Percentiles rank a stretch among this genome's conserved stretches.
These are phyloP conservation scores for Melanaphis sacchari DNA, from an alignment of 1,140 invertebrate genomes.

Conservation along the genomic window DNA sequence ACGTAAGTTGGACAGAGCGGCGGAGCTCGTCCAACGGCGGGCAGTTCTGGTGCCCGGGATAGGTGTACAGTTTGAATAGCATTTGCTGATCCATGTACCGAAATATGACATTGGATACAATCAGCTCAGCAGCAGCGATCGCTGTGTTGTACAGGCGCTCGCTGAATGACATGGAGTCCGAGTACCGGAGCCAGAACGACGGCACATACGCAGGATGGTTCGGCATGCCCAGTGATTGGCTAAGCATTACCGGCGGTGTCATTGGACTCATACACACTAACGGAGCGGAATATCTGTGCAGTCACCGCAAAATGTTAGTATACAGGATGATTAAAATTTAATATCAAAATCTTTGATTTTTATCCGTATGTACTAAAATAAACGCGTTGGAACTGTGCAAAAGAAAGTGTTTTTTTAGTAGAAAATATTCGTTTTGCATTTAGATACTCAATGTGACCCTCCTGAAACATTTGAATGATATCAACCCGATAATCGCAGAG, in stretches of 20 bases:
- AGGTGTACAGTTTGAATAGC: neutral
- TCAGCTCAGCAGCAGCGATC: neutral
- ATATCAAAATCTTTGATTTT: neutral
- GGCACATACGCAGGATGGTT: constrained; percentile 28
- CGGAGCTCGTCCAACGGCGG: constrained; percentile 14
- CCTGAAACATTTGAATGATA: too few relatives aligned
- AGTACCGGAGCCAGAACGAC: neutral
- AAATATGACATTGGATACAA: neutral
- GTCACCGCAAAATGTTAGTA: neutral
- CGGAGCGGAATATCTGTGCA: neutral
- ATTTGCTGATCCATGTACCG: neutral
- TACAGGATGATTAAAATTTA: neutral
- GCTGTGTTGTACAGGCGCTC: neutral
- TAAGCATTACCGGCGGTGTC: neutral
- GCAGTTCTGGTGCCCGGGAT: constrained; percentile 21
- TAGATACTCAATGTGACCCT: too few relatives aligned
- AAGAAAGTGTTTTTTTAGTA: too few relatives aligned
- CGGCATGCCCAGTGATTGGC: neutral
- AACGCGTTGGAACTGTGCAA: too few relatives aligned
- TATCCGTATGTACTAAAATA: neutral
- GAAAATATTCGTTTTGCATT: too few relatives aligned
- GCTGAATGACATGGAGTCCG: neutral
- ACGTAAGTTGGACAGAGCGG: constrained; percentile 65
- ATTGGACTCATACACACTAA: constrained; percentile 20
- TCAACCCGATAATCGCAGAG: too few relatives aligned